These are phyloP conservation scores for Xerus rutilus DNA, from an alignment of 2,797 vertebrate genomes.

Conservation along the genomic window DNA sequence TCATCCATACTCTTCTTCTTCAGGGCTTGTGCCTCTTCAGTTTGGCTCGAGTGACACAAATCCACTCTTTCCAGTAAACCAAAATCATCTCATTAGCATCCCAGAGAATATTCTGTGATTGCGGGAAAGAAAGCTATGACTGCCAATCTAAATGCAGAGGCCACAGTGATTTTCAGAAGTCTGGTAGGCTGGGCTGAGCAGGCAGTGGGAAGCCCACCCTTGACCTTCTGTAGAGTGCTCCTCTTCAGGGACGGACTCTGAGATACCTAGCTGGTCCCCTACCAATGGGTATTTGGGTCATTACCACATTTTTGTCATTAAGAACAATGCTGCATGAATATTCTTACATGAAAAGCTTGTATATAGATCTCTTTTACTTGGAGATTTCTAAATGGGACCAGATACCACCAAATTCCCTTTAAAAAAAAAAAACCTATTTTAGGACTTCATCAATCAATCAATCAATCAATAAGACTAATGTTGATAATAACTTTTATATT, in stretches of 20 bases:
- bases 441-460: neutral
- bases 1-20: fast-evolving
- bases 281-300: neutral
- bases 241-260: neutral
- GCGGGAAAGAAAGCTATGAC: slow-evolving; percentile 57
- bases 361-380: neutral
- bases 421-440: slow-evolving; percentile 52
- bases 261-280: neutral
- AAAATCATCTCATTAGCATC: slow-evolving; percentile 62
- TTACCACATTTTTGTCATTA: slow-evolving; percentile 3
- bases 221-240: neutral
- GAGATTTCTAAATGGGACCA: neutral
- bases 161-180: neutral
- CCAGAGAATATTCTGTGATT: slow-evolving; percentile 62
- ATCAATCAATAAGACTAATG: neutral
- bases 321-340: neutral
- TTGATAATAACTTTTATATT: neutral
- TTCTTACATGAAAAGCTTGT: neutral
- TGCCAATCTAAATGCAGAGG: neutral
- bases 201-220: neutral
- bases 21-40: neutral
- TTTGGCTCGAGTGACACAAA: slow-evolving; percentile 44
- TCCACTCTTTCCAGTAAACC: slow-evolving; percentile 33
- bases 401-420: neutral
- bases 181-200: neutral